Evolutionary conservation across 2,113 vertebrate species (phyloP).

Genomic region (Tragelaphus scriptus): DNA sequence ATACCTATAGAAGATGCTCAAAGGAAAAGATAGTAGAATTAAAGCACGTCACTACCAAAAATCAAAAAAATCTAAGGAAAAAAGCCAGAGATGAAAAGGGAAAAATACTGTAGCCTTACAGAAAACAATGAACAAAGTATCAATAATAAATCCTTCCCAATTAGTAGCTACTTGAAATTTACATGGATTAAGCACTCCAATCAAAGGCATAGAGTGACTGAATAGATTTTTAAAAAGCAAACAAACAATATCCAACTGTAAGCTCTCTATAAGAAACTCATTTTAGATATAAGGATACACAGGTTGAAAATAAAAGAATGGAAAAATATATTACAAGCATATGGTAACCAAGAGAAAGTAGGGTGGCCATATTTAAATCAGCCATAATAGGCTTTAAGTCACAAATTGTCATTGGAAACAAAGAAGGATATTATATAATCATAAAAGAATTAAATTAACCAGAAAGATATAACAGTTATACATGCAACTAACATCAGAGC

Average conservation of each 20-base stretch:
- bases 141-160: background rate
- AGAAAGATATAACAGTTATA: background rate
- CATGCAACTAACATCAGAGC: background rate
- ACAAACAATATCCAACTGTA: background rate
- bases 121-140: background rate
- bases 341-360: background rate
- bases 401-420: background rate
- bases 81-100: background rate
- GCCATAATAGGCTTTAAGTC: background rate
- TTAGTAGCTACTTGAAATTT: background rate
- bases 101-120: background rate
- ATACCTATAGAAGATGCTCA: background rate
- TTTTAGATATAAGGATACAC: background rate
- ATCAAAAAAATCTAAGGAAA: background rate
- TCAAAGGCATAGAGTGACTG: background rate
- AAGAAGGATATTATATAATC: background rate
- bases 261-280: background rate
- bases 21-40: background rate
- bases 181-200: background rate
- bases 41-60: background rate
- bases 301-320: background rate
- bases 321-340: background rate
- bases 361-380: background rate
- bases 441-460: background rate
- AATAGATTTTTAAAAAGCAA: background rate